A percentile compares a stretch with the other conserved stretches of the same genome.
Evolutionary conservation across 2,113 vertebrate species (phyloP).

Genomic region (Suricata suricatta): DNA sequence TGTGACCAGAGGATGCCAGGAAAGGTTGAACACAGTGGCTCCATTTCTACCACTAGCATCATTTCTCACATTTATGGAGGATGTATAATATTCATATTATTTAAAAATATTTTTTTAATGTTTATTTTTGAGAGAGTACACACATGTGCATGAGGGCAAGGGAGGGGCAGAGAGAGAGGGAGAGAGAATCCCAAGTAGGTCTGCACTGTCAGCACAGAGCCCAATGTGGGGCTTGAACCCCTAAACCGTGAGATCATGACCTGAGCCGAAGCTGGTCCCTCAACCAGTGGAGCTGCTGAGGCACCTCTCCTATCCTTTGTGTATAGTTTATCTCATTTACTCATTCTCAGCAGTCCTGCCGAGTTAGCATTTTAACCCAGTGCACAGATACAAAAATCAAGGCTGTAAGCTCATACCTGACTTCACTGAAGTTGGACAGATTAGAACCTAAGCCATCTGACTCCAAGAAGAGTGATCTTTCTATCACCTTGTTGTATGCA

Average conservation of each 20-base stretch:
- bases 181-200: too few species aligned
- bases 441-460: background rate
- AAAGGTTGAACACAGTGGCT: background rate
- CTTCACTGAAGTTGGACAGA: background rate
- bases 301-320: background rate
- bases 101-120: too few species aligned
- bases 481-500: background rate
- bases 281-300: too few species aligned
- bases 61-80: background rate
- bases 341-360: background rate
- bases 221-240: too few species aligned
- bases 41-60: background rate
- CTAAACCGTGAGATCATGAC: too few species aligned
- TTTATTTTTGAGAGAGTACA: too few species aligned
- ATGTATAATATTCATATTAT: background rate
- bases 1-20: rapidly evolving
- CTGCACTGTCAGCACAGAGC: too few species aligned
- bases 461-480: background rate
- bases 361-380: background rate
- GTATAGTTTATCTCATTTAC: background rate
- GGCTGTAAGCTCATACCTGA: background rate
- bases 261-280: too few species aligned
- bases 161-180: too few species aligned
- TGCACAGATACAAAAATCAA: background rate
- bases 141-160: too few species aligned